Evolutionary conservation across 2,113 vertebrate genomes (phyloP).

Genomic region (Misgurnus mizolepis): DNA sequence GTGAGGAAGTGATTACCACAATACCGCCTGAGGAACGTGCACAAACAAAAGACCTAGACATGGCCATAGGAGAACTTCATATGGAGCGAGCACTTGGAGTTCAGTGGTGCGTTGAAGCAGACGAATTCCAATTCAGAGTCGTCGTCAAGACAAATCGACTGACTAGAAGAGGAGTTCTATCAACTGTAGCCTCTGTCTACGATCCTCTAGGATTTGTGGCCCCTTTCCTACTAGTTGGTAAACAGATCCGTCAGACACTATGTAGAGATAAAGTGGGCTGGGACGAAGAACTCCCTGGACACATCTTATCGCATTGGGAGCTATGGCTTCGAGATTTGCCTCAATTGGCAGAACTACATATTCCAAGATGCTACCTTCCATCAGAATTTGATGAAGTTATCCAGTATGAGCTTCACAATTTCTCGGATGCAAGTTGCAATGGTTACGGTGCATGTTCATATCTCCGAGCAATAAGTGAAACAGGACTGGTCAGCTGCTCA

Average conservation of each 20-base stretch:
- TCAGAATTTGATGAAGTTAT: background rate
- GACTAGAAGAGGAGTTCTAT: constrained; percentile 37
- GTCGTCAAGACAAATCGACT: background rate
- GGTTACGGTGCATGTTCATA: no score
- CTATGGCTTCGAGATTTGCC: no score
- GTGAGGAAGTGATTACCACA: constrained; percentile 30
- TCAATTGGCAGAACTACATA: no score
- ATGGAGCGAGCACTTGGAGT: constrained; percentile 39
- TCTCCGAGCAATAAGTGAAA: no score
- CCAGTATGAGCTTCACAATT: background rate
- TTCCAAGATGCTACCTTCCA: background rate
- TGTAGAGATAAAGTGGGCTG: no score
- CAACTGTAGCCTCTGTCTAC: constrained; percentile 31
- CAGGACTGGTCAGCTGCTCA: no score
- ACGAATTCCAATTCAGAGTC: constrained; percentile 14
- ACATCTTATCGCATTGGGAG: no score
- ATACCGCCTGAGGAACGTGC: background rate
- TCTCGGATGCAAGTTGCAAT: background rate
- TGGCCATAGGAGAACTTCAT: background rate
- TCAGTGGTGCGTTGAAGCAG: constrained; percentile 35
- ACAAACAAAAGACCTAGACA: constrained; percentile 16
- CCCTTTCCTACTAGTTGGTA: no score
- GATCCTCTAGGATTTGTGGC: background rate
- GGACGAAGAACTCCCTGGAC: no score
- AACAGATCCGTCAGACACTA: no score